Percentiles rank a stretch among this genome's conserved stretches.
Conservation (phyloP, 2,113 vertebrate genomes). For the Stictonetta naevosa region DNA sequence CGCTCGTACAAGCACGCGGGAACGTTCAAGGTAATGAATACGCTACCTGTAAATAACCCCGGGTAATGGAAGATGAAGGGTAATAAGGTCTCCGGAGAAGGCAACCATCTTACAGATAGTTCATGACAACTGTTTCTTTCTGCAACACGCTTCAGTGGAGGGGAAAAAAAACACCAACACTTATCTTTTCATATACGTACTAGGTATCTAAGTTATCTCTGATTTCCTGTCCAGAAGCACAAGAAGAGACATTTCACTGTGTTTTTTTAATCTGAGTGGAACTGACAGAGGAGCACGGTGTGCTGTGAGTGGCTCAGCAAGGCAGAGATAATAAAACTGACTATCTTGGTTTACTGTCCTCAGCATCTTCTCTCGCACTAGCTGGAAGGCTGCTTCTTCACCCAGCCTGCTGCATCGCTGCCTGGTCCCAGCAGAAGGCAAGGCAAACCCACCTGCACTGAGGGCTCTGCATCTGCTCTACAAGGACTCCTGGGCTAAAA, state of each 20-base stretch:
- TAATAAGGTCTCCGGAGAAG: constrained; percentile 49
- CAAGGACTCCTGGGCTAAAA: neutral
- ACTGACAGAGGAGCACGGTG: neutral
- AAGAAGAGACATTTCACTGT: constrained; percentile 22
- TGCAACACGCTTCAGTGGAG: neutral
- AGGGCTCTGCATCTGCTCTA: neutral
- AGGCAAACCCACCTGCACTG: accelerated
- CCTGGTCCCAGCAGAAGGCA: neutral
- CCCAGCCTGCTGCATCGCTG: neutral
- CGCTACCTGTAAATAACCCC: constrained; percentile 31
- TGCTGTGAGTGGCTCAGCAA: constrained; percentile 1
- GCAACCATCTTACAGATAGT: neutral
- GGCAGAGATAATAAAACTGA: neutral
- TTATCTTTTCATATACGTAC: constrained; percentile 23
- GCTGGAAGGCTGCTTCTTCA: neutral
- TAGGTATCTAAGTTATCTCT: constrained; percentile 18
- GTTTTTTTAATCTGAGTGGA: constrained; percentile 24
- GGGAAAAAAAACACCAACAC: accelerated
- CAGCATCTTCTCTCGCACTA: neutral
- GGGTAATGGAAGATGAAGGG: constrained; percentile 55
- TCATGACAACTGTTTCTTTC: constrained; percentile 27
- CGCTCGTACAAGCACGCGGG: neutral
- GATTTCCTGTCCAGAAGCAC: constrained; percentile 26
- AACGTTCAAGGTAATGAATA: constrained; percentile 21
- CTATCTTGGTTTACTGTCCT: neutral